Percentiles rank a stretch among this genome's conserved stretches.
phyloP scores from a whole-genome alignment of 1,140 invertebrate genomes.

The Brachystomella parvula region DNA sequence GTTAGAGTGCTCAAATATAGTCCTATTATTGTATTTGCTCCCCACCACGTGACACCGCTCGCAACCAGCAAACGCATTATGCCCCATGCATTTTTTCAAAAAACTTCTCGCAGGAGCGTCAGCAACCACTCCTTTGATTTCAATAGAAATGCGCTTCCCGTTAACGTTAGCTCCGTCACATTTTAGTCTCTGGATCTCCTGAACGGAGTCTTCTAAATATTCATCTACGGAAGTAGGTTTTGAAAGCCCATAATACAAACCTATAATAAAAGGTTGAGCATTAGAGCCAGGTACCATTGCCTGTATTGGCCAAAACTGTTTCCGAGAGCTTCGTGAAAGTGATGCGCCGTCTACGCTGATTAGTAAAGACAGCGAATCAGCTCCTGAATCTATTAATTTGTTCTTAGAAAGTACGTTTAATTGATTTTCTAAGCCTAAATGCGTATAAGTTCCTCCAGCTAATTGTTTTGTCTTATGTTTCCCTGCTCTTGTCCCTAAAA shows the following conservation, averaged over 20 bases:
- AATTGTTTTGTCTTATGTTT: no score
- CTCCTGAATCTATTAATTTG: no score
- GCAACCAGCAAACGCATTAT: constrained; percentile 41
- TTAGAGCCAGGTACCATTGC: constrained; percentile 30
- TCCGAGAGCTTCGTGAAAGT: constrained; percentile 17
- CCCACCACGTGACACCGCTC: constrained; percentile 40
- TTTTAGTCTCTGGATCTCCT: not conserved
- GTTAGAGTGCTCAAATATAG: constrained; percentile 34
- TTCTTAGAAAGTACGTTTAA: no score
- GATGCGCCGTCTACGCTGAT: constrained; percentile 28
- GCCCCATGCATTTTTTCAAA: constrained; percentile 40
- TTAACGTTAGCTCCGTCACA: not conserved
- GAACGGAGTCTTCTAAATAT: constrained; percentile 16
- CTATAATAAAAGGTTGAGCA: constrained; percentile 38
- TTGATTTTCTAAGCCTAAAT: no score
- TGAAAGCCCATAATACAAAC: constrained; percentile 2
- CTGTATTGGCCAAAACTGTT: constrained; percentile 39
- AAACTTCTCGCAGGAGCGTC: constrained; percentile 43
- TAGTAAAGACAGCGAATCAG: no score
- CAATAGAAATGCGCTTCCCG: not conserved
- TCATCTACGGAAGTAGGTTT: constrained; percentile 8
- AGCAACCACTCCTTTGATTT: constrained; percentile 8
- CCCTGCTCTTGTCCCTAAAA: no score
- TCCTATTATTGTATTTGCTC: constrained; percentile 29
- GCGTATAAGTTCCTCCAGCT: no score